These are phyloP conservation scores for Aphyosemion australe DNA, from an alignment of 2,113 vertebrate genomes.

Conservation along the genomic window DNA sequence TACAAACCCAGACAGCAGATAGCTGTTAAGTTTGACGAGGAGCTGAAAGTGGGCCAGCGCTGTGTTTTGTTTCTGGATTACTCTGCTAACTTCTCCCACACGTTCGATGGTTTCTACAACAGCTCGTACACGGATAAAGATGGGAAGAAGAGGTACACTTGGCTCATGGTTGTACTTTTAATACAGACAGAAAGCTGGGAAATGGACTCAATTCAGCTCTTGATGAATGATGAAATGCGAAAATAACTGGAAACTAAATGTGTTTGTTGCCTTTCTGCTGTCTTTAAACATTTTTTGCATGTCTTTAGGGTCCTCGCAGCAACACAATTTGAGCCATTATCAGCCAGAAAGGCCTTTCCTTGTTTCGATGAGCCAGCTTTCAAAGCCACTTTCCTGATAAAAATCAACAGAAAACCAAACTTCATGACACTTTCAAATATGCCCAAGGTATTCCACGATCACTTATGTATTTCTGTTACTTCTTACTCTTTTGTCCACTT, in stretches of 20 bases:
- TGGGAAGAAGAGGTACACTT: conserved; percentile 77
- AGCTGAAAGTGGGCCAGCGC: conserved; percentile 79
- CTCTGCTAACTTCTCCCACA: conserved; percentile 84
- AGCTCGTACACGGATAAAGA: conserved; percentile 84
- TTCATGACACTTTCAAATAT: conserved; percentile 92
- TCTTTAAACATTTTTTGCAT: conserved; percentile 8
- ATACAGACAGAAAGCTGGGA: not conserved
- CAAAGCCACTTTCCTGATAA: conserved; percentile 91
- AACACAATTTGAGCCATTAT: conserved; percentile 94
- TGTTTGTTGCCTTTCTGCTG: not conserved
- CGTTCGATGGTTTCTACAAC: conserved; percentile 91
- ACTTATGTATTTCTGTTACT: too few relatives aligned
- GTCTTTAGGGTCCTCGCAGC: conserved; percentile 87
- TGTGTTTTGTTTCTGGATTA: conserved; percentile 86
- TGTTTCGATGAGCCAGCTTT: conserved; percentile 97
- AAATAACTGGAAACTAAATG: conserved; percentile 2
- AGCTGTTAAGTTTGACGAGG: conserved; percentile 81
- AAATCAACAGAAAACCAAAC: conserved; percentile 83
- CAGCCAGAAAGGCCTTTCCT: conserved; percentile 92
- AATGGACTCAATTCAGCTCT: not conserved
- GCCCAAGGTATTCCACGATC: conserved; percentile 83
- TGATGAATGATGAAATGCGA: not conserved
- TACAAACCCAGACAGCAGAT: conserved; percentile 88
- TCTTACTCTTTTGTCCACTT: too few relatives aligned
- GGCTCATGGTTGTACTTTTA: not conserved